These are phyloP conservation scores for Malurus leucopterus DNA, from an alignment of 2,797 vertebrate species.

Conservation along the genomic window DNA sequence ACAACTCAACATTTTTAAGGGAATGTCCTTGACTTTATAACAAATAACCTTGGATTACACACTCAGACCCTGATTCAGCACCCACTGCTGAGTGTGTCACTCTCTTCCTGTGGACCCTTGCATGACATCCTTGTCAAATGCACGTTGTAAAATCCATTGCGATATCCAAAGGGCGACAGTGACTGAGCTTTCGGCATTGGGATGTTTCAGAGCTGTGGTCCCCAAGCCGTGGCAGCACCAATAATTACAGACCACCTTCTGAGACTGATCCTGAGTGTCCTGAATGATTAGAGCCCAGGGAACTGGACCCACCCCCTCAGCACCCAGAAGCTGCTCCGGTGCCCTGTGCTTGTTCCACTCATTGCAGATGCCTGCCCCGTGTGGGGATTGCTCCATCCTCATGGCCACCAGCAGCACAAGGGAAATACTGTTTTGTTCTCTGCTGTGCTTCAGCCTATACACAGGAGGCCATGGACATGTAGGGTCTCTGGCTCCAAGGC, in stretches of 20 bases:
- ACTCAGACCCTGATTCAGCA: constrained; percentile 17
- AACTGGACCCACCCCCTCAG: not conserved
- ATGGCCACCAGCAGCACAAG: fast-evolving
- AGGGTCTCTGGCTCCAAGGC: not conserved
- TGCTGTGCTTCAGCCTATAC: not conserved
- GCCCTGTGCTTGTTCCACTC: fast-evolving
- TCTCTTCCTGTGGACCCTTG: not conserved
- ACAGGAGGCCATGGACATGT: not conserved
- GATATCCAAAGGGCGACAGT: not conserved
- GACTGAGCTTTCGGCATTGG: not conserved
- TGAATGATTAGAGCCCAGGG: not conserved
- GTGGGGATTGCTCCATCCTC: not conserved
- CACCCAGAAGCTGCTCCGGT: fast-evolving
- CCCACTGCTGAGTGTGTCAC: not conserved
- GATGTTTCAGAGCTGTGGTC: not conserved
- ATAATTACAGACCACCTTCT: not conserved
- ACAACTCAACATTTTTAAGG: constrained; percentile 7
- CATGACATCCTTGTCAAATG: not conserved
- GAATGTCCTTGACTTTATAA: constrained; percentile 2
- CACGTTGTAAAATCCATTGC: not conserved
- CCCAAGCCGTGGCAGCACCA: not conserved
- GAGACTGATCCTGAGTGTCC: not conserved
- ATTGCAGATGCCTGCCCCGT: fast-evolving
- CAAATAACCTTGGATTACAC: not conserved
- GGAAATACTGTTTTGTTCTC: not conserved